phyloP scores from a whole-genome alignment of 2,113 vertebrate genomes.

The Nibea albiflora region DNA sequence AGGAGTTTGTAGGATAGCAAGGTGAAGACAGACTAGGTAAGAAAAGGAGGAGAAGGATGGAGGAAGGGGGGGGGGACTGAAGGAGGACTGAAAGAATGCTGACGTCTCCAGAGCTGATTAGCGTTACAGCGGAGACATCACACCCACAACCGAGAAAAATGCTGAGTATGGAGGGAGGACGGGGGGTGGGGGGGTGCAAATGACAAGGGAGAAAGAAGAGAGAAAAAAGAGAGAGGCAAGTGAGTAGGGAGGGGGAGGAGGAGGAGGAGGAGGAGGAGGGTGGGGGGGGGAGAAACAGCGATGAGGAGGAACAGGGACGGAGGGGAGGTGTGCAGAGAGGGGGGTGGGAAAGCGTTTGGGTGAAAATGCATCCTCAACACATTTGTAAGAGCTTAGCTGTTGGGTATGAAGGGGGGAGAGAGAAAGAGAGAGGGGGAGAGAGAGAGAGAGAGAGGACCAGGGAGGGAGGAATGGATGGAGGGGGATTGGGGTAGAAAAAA shows the following conservation, averaged over 20 bases:
- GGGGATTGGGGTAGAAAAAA: constrained; percentile 78
- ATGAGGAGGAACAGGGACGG: constrained; percentile 41
- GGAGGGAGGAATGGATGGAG: constrained; percentile 47
- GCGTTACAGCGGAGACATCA: constrained; percentile 82
- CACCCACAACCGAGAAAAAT: constrained; percentile 82
- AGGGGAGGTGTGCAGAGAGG: constrained; percentile 20
- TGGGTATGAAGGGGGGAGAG: constrained; percentile 47
- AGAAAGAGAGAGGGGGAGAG: neutral
- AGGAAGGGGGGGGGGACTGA: neutral
- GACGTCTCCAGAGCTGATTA: constrained; percentile 83
- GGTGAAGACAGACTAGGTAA: constrained; percentile 50
- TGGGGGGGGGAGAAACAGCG: constrained; percentile 23
- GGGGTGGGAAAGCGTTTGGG: constrained; percentile 67
- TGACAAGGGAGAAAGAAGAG: constrained; percentile 79
- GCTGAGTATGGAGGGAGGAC: constrained; percentile 78
- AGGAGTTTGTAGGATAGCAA: constrained; percentile 38
- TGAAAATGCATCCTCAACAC: constrained; percentile 92
- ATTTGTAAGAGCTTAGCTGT: constrained; percentile 86
- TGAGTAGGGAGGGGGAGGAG: constrained; percentile 42
- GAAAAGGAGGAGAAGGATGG: constrained; percentile 1
- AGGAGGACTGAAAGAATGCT: constrained; percentile 76
- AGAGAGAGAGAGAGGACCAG: constrained; percentile 15
- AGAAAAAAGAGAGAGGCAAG: constrained; percentile 72
- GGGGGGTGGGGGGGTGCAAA: constrained; percentile 60
- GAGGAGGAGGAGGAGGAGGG: constrained; percentile 28